Conservation (phyloP, 1,140 invertebrate genomes). For the Lerema accius region DNA sequence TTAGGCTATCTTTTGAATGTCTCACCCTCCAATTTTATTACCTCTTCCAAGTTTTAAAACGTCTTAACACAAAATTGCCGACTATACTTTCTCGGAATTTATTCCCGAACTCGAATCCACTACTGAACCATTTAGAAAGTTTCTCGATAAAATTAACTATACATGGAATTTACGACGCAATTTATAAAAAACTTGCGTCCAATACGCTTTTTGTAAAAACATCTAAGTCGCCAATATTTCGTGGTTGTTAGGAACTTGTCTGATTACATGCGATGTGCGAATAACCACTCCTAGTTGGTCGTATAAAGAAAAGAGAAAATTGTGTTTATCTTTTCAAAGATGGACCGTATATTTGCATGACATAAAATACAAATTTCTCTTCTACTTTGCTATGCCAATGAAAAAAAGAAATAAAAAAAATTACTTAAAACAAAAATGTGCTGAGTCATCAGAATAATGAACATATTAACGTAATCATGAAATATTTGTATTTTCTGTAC, state of each 20-base stretch:
- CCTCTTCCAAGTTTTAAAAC: not conserved
- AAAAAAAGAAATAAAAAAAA: too few species aligned
- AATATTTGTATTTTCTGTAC: too few species aligned
- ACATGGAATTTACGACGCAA: conserved; percentile 32
- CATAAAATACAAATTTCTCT: too few species aligned
- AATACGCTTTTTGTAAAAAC: conserved; percentile 33
- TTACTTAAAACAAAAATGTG: too few species aligned
- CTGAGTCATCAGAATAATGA: too few species aligned
- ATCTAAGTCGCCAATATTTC: conserved; percentile 26
- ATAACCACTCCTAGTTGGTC: not conserved
- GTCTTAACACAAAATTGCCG: not conserved
- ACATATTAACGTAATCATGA: too few species aligned
- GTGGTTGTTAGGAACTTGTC: conserved; percentile 10
- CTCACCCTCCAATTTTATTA: not conserved
- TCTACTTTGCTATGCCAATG: too few species aligned
- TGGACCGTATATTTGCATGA: too few species aligned
- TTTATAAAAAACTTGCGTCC: conserved; percentile 33
- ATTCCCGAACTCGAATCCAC: conserved; percentile 15
- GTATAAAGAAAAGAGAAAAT: too few species aligned
- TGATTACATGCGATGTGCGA: not conserved
- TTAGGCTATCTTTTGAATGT: too few species aligned
- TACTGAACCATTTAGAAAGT: conserved; percentile 30
- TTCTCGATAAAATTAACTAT: conserved; percentile 35
- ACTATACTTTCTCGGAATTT: not conserved
- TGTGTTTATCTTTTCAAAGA: too few species aligned